Base-by-base conservation (phyloP, 2,797 vertebrate species). In the Spatula versicolor region DNA sequence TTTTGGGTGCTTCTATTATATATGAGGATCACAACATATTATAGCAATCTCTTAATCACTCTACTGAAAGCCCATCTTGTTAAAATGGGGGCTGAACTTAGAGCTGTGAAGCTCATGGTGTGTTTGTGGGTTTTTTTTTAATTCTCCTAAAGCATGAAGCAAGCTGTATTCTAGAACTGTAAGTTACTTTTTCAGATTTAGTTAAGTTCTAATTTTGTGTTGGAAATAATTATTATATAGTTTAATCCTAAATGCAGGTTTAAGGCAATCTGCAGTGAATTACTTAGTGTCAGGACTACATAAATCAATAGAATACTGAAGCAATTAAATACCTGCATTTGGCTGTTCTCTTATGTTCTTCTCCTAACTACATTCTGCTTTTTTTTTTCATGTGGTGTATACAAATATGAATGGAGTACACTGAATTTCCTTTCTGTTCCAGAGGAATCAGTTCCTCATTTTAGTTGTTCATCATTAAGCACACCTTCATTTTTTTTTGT, bases 241-340 rank as follows among this genome's bases (percentile, higher is more conserved):
- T 80, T 80, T 80, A 90, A 86, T 79, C 54, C 48, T 82, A 83
- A 88, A 88, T 80, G 56, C 21, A 91, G 80, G 72, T 74, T 84
- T 64, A 84, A 80, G 68, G 83, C 74, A 88, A 90, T 71, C 43
- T 84, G 67, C 48, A 87, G 54, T 71, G 48, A 88, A 83, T 88
- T 66, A 62, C 20, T 68, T 73, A 21, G 11, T 37, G 20, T 67
- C 35, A 80, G 52, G 39, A 72, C 64, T 94, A 35, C 48, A 64
- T 72, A 71, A 83, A 86, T 86, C 63, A 66, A 17, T 22, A 63
- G 31, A 82, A 73, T 37, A 28, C 28, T 63, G 59, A 22, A 87
- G 41, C 20, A 79, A 35, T 91, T 80, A 17, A 72, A 25, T 58
- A 66, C 71, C 23, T 77, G 35, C 13, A 18, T 10, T 82, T 59